Conservation (phyloP, 2,797 vertebrate species). For the Silurus lanzhouensis region DNA sequence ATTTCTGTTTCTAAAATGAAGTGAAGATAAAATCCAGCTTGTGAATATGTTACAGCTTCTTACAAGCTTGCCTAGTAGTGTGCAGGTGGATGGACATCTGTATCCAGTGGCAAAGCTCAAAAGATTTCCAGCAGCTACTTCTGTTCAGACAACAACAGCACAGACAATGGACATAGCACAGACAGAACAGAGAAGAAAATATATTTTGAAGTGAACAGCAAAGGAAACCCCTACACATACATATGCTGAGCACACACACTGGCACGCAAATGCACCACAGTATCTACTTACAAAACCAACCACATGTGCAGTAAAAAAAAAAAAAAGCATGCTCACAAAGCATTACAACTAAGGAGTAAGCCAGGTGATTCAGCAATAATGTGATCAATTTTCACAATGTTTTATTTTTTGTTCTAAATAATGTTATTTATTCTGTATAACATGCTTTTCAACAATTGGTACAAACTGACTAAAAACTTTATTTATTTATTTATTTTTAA, state of each 20-base stretch:
- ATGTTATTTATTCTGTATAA: not conserved
- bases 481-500: no score
- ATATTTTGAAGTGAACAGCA: constrained; percentile 25
- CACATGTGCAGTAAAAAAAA: not conserved
- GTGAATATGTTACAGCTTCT: constrained; percentile 23
- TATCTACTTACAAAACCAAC: not conserved
- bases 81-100: constrained; percentile 31
- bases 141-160: constrained; percentile 35
- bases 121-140: constrained; percentile 43
- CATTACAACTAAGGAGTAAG: not conserved
- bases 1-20: not conserved
- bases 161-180: constrained; percentile 28
- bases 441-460: not conserved
- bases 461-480: not conserved
- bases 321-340: not conserved
- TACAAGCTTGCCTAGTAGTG: not conserved
- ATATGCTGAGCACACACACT: not conserved
- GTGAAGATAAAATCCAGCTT: constrained; percentile 28
- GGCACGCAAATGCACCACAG: not conserved
- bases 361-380: not conserved
- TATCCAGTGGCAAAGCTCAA: constrained; percentile 29
- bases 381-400: no score
- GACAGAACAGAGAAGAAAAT: constrained; percentile 7
- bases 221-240: not conserved
- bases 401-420: no score